Evolutionary conservation across 2,797 vertebrate species (phyloP).

Genomic region (Hydrophis major): DNA sequence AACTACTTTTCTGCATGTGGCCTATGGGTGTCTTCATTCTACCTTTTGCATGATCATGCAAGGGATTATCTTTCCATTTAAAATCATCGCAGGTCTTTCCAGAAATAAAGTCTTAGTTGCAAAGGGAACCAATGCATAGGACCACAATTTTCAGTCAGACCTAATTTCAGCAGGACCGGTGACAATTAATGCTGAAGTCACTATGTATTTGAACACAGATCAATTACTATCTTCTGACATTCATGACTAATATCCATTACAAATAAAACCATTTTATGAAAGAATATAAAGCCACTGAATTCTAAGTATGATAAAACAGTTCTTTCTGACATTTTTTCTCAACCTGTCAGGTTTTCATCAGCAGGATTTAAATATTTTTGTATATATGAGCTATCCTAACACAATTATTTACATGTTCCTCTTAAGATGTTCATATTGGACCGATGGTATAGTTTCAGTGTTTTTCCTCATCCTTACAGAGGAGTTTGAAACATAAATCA

Average conservation of each 20-base stretch:
- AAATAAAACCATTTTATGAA: neutral
- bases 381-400: neutral
- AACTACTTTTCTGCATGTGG: neutral
- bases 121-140: neutral
- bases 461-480: conserved; percentile 86
- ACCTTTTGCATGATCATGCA: neutral
- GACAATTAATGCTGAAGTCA: neutral
- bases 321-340: conserved; percentile 20
- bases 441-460: conserved; percentile 61
- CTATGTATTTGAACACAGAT: fast-evolving
- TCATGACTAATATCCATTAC: neutral
- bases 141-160: neutral
- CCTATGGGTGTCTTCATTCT: neutral
- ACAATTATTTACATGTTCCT: conserved; percentile 38
- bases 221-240: neutral
- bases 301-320: conserved; percentile 2
- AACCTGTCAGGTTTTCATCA: conserved; percentile 15
- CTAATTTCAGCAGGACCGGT: neutral
- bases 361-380: neutral
- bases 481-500: conserved; percentile 74
- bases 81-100: neutral
- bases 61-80: neutral
- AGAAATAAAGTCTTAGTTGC: neutral
- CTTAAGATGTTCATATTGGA: conserved; percentile 10
- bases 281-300: neutral